phyloP scores from a whole-genome alignment of 2,113 vertebrate species.

The Bombycilla garrulus region DNA sequence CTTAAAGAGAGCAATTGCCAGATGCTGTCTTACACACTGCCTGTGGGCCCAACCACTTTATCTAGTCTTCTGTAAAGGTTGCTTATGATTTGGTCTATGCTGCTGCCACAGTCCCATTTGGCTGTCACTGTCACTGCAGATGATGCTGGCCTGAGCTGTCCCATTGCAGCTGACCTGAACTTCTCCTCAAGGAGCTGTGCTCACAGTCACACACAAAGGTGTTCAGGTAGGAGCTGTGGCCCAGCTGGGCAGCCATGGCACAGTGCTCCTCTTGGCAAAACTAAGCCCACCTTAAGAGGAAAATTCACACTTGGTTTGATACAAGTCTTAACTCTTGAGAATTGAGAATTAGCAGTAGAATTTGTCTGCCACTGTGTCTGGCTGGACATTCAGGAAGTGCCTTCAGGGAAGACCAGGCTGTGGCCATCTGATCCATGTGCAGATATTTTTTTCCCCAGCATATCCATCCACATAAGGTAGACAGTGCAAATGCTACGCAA shows the following conservation, averaged over 20 bases:
- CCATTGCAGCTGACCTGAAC: background rate
- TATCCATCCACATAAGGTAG: background rate
- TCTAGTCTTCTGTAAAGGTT: background rate
- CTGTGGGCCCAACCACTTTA: background rate
- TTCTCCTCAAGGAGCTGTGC: background rate
- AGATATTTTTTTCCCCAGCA: background rate
- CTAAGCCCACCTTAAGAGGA: background rate
- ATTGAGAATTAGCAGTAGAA: background rate
- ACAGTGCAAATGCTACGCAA: background rate
- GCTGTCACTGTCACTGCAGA: background rate
- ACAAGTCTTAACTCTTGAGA: background rate
- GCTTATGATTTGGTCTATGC: background rate
- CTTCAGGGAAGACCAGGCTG: background rate
- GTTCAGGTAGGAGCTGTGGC: background rate
- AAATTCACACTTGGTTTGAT: background rate
- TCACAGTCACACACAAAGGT: background rate
- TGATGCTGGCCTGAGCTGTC: background rate
- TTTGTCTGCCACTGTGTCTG: background rate
- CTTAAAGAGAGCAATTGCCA: conserved; percentile 43
- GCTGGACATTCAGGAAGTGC: background rate
- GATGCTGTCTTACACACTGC: background rate
- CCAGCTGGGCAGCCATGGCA: background rate
- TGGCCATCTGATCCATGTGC: background rate
- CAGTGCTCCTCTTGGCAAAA: background rate
- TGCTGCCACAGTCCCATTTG: background rate